Conservation (phyloP, 2,888 invertebrate genomes). For the Ceraclea dissimilis region DNA sequence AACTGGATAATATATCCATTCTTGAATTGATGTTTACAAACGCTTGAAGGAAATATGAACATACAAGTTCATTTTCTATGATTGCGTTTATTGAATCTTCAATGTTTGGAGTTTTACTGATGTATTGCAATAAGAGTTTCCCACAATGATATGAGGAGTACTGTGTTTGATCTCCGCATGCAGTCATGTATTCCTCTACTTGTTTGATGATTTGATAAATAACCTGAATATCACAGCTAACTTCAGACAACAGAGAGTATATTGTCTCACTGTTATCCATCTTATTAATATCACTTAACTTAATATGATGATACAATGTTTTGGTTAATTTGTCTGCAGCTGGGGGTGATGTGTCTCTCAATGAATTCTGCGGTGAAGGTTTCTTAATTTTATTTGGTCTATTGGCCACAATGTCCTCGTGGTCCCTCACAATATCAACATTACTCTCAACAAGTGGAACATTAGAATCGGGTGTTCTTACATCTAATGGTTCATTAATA, state of each 20-base stretch:
- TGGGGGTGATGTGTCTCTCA: conserved; percentile 4
- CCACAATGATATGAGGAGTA: conserved; percentile 18
- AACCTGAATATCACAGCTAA: conserved; percentile 44
- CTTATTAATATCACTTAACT: conserved; percentile 20
- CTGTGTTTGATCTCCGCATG: conserved; percentile 10
- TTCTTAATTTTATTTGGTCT: conserved; percentile 38
- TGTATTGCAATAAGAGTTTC: conserved; percentile 34
- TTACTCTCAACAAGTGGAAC: conserved; percentile 5
- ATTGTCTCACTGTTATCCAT: conserved; percentile 29
- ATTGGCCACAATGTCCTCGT: conserved; percentile 39
- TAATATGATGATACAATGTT: conserved; percentile 21
- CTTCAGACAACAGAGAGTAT: conserved; percentile 35
- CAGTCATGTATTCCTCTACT: conserved; percentile 40
- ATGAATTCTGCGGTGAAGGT: conserved; percentile 8
- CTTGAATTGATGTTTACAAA: conserved; percentile 50
- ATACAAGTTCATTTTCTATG: conserved; percentile 38
- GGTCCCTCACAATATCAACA: conserved; percentile 29
- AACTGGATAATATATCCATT: conserved; percentile 40
- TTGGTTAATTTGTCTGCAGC: conserved; percentile 17
- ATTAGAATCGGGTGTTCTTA: conserved; percentile 4
- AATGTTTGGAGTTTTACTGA: conserved; percentile 33
- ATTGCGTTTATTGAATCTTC: conserved; percentile 34
- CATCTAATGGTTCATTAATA: conserved; percentile 20
- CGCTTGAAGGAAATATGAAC: conserved; percentile 49
- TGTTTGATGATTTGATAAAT: conserved; percentile 39